A percentile compares a stretch with the other conserved stretches of the same genome.
These are phyloP conservation scores for Zaprionus camerounensis DNA, from an alignment of 1,140 invertebrate genomes.

Conservation along the genomic window DNA sequence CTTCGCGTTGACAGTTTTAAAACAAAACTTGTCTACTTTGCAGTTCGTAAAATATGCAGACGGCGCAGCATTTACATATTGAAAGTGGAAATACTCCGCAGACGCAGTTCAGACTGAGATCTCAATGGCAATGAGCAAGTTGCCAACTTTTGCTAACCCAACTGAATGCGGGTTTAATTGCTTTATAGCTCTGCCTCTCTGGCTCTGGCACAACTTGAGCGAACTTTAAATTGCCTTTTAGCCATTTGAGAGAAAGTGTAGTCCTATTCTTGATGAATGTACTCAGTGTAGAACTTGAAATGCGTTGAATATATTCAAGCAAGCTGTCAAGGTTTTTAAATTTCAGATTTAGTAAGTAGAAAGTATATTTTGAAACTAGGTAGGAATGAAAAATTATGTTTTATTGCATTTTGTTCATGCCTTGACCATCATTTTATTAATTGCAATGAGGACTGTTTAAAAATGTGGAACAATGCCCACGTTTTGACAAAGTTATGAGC, in stretches of 20 bases:
- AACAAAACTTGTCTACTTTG: slow-evolving; percentile 79
- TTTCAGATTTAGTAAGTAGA: not conserved
- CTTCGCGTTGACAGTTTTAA: slow-evolving; percentile 71
- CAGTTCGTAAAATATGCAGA: slow-evolving; percentile 74
- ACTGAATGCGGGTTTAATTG: slow-evolving; percentile 63
- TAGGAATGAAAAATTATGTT: no score
- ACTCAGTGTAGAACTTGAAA: not conserved
- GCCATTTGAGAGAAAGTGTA: slow-evolving; percentile 1
- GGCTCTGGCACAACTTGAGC: not conserved
- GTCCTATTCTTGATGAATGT: not conserved
- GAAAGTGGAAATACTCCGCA: slow-evolving; percentile 34
- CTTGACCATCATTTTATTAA: no score
- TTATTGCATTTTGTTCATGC: no score
- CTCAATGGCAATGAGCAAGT: slow-evolving; percentile 33
- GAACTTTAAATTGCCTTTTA: slow-evolving; percentile 2
- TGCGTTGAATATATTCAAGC: not conserved
- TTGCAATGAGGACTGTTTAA: no score
- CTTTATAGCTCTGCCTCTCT: slow-evolving; percentile 35
- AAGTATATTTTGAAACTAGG: no score
- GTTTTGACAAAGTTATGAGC: no score
- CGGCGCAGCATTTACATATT: slow-evolving; percentile 44
- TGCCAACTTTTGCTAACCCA: slow-evolving; percentile 62
- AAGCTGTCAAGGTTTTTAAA: not conserved
- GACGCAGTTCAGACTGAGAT: slow-evolving; percentile 1
- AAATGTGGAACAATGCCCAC: no score